A percentile compares a stretch with the other conserved stretches of the same genome.
Conservation (phyloP, 1,140 invertebrate genomes). For the Trachymyrmex septentrionalis region DNA sequence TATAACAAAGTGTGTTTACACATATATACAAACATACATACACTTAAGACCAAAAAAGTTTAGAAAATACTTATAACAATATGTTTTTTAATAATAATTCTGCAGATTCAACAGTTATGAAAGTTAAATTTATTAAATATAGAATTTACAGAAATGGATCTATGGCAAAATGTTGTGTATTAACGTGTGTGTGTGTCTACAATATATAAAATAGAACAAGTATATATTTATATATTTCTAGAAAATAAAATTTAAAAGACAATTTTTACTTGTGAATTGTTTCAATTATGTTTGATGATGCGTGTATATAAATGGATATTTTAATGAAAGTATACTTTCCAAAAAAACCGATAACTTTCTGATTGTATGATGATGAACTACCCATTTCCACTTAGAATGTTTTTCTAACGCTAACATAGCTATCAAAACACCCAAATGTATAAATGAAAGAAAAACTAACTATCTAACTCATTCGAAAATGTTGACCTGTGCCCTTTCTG, state of each 20-base stretch:
- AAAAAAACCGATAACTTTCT: neutral
- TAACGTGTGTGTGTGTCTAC: too few species aligned
- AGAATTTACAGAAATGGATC: too few species aligned
- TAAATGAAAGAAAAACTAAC: neutral
- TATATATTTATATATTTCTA: neutral
- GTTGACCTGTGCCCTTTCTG: neutral
- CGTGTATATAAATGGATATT: neutral
- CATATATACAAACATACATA: too few species aligned
- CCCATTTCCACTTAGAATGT: neutral
- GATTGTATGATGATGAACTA: neutral
- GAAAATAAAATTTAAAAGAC: neutral
- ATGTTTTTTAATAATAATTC: too few species aligned
- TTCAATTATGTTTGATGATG: neutral
- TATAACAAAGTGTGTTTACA: too few species aligned
- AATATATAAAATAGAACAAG: neutral
- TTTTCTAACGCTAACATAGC: neutral
- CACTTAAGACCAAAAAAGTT: too few species aligned
- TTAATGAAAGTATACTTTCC: neutral
- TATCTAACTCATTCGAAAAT: neutral
- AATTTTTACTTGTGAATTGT: slow-evolving; percentile 2
- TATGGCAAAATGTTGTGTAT: too few species aligned
- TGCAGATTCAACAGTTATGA: too few species aligned
- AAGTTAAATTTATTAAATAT: too few species aligned
- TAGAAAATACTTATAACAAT: too few species aligned
- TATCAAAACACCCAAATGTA: neutral